Base-by-base conservation (phyloP, 2,113 vertebrate genomes). In the Pituophis catenifer region DNA sequence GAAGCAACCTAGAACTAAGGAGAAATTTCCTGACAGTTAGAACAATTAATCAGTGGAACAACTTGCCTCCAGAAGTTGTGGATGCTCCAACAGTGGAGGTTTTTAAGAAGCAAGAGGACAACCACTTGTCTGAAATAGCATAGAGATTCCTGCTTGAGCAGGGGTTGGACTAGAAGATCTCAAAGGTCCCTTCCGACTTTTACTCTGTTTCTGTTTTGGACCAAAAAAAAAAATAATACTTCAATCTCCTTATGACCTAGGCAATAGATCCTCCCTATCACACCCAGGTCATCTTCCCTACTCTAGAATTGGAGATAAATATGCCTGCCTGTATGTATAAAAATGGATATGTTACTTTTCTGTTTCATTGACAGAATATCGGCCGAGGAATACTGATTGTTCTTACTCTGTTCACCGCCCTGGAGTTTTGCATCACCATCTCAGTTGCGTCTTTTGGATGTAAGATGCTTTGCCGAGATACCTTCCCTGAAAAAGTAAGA, bases 401-500 rank as follows among this genome's bases (percentile, higher is more conserved):
- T 5, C 48, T 95, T 24, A 11, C 93, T 1, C 2, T 53, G 7
- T 91, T 91, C 58, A 91, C 13, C 3, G 15, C 70, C 50, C 21
- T 95, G 15, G 89, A 93, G 62, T 48, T 92, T 52, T 92, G 91
- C 26, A 48, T 93, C 21, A 15, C 91, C 91, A 53, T 94, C 5
- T 91, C 93, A 33, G 52, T 23, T 5, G 70, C 94, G 7, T 57
- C 90, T 17, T 95, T 95, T 50, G 94, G 94, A 13, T 95, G 94
- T 85, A 91, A 86, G 88, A 85, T 86, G 5, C 0, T 70, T 10
- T 95, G 94, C 62, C 89, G 65, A 26, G 44, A 92, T 11, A 23
- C 48, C 70, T 86, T 54, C 70, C 15, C 15, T 7, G 91, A 92
- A n/a, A 70, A 7, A 57, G 94, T 95, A 92, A 90, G 19, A 29